These are phyloP conservation scores for Schizotus pectinicornis DNA, from an alignment of 2,888 invertebrate species.

Conservation along the genomic window DNA sequence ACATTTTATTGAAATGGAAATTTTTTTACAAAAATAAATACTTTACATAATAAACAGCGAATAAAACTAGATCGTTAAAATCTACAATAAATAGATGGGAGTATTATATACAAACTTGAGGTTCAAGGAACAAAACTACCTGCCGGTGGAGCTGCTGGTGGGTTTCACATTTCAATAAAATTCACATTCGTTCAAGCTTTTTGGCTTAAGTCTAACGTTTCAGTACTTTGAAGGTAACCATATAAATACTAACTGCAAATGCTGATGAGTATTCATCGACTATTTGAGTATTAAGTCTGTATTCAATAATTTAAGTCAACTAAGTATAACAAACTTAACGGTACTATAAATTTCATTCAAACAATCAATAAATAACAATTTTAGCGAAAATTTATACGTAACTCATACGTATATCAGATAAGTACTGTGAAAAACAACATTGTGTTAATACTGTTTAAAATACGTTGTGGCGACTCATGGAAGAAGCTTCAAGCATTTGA, in stretches of 20 bases:
- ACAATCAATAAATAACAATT: constrained; percentile 1
- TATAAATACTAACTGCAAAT: constrained; percentile 14
- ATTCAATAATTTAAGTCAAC: no score
- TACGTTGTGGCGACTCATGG: neutral
- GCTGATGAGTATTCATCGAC: neutral
- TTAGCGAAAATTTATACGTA: no score
- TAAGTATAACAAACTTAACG: neutral
- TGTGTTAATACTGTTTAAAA: no score
- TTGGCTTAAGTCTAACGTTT: constrained; percentile 25
- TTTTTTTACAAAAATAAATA: constrained; percentile 22
- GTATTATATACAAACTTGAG: neutral
- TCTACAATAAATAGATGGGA: constrained; percentile 6
- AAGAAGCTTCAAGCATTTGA: neutral
- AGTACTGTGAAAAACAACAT: no score
- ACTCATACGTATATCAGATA: no score
- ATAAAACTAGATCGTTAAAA: constrained; percentile 12
- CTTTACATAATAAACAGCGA: constrained; percentile 14
- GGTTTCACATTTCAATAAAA: constrained; percentile 28
- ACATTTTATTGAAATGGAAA: constrained; percentile 30
- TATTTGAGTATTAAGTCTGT: neutral
- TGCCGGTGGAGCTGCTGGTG: neutral
- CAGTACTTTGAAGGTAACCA: constrained; percentile 42
- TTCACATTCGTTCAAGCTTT: constrained; percentile 1
- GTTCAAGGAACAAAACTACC: neutral
- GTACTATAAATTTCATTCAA: neutral